A percentile compares a stretch with the other conserved stretches of the same genome.
These are phyloP conservation scores for Silurus aristotelis DNA, from an alignment of 2,797 vertebrate genomes.

Conservation along the genomic window DNA sequence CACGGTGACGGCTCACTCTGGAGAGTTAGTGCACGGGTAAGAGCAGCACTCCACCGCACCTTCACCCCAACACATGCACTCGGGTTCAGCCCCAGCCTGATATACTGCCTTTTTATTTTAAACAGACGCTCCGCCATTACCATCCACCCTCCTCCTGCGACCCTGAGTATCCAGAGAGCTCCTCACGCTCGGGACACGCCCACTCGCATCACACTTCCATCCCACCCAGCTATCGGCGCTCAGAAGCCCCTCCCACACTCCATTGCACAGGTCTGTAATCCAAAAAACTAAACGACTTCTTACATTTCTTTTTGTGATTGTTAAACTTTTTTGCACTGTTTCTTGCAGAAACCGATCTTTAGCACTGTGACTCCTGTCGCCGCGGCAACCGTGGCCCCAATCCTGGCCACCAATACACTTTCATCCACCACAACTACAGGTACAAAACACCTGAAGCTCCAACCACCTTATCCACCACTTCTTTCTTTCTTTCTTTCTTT, in stretches of 20 bases:
- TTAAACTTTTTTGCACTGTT: background rate
- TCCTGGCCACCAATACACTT: conserved; percentile 92
- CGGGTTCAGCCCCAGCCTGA: background rate
- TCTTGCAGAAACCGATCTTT: conserved; percentile 90
- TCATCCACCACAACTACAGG: conserved; percentile 90
- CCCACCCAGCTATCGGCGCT: conserved; percentile 87
- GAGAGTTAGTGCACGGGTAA: conserved; percentile 23
- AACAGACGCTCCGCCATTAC: conserved; percentile 84
- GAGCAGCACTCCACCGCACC: background rate
- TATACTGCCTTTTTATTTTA: background rate
- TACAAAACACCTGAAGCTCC: conserved; percentile 54
- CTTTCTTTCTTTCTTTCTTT: background rate
- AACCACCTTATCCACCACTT: no score
- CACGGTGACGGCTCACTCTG: conserved; percentile 63
- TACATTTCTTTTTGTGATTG: background rate
- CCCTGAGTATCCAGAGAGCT: conserved; percentile 90
- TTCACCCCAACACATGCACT: background rate
- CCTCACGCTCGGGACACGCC: conserved; percentile 84
- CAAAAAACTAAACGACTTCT: background rate
- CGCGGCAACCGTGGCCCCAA: conserved; percentile 97
- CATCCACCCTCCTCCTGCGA: conserved; percentile 86
- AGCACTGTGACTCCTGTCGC: conserved; percentile 93
- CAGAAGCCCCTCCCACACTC: conserved; percentile 91
- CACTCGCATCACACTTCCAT: conserved; percentile 90
- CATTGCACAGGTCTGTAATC: conserved; percentile 85